Base-by-base conservation (phyloP, 1,140 invertebrate species). In the Camponotus floridanus region DNA sequence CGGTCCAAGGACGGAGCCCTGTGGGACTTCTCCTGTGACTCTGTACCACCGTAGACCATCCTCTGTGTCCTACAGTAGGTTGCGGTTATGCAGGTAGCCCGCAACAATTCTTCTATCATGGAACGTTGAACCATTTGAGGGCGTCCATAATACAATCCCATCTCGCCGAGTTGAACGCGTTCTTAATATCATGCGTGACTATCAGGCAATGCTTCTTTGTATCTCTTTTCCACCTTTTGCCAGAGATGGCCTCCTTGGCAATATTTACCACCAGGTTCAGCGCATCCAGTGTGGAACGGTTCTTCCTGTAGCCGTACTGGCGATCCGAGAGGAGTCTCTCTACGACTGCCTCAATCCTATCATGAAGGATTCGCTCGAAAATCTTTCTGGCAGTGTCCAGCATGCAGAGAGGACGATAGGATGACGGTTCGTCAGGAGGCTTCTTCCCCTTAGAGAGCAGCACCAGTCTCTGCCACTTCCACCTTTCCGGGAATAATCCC, bases 351-450 rank as follows among this genome's bases (percentile, higher is more conserved):
- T 79, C 65, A 6, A 86, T 51, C 9, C 76, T 55, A 13, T 76
- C 45, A 31, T 70, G 55, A 11, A 86, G 73, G 4, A 86, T 79
- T 5, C 74, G 62, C 74, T 79, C 74, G 6, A 86, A 33, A 11
- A 79, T 51, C 36, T 79, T n/a, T n/a, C n/a, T n/a, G n/a, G n/a
- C n/a, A n/a, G n/a, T n/a, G n/a, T n/a, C n/a, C n/a, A n/a, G n/a
- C 71, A 57, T 74, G 8, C 71, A 74, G 26, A 74, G 71, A 0
- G 71, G 51, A 36, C 39, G 21, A 42, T 59, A 57, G 21, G 71
- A 57, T 48, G 61, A 51, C 0, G 51, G 62, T 61, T 70, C 39
- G 45, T 45, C 45, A 36, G 55, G 83, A 11, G 78, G 51, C n/a
- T 81, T 81, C 55, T 71, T 81, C 0, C 65, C 51, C 31, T 81